Conservation (phyloP, 2,888 invertebrate genomes). For the Limenitis camilla region DNA sequence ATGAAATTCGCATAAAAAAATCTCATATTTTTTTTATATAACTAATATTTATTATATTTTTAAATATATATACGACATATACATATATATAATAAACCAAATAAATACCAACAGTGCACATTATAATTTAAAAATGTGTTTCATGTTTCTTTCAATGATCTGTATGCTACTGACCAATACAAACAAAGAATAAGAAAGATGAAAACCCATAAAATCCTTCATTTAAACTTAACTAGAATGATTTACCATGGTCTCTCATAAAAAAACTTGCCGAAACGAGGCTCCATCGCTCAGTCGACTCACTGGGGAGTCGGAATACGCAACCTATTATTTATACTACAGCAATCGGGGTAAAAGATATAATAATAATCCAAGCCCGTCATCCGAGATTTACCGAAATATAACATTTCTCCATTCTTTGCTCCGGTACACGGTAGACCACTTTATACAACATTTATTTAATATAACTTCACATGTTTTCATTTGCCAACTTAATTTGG, state of each 20-base stretch:
- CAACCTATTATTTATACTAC: conserved; percentile 48
- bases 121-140: too few species aligned
- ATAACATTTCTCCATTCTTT: conserved; percentile 28
- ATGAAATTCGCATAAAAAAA: too few species aligned
- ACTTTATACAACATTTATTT: conserved; percentile 17
- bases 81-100: too few species aligned
- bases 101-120: too few species aligned
- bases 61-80: too few species aligned
- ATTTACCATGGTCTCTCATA: conserved; percentile 19
- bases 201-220: conserved; percentile 11
- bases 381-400: conserved; percentile 38
- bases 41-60: too few species aligned
- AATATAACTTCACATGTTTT: conserved; percentile 11
- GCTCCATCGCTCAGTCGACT: conserved; percentile 38
- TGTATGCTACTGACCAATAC: background rate
- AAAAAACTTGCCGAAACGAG: conserved; percentile 25
- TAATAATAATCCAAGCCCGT: conserved; percentile 40
- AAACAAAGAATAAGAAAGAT: background rate
- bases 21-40: too few species aligned
- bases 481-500: background rate
- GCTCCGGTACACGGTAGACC: conserved; percentile 6
- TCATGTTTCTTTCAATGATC: background rate
- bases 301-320: conserved; percentile 40
- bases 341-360: conserved; percentile 47
- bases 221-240: conserved; percentile 18